These are phyloP conservation scores for Calidris pugnax DNA, from an alignment of 2,113 vertebrate species.

Conservation along the genomic window DNA sequence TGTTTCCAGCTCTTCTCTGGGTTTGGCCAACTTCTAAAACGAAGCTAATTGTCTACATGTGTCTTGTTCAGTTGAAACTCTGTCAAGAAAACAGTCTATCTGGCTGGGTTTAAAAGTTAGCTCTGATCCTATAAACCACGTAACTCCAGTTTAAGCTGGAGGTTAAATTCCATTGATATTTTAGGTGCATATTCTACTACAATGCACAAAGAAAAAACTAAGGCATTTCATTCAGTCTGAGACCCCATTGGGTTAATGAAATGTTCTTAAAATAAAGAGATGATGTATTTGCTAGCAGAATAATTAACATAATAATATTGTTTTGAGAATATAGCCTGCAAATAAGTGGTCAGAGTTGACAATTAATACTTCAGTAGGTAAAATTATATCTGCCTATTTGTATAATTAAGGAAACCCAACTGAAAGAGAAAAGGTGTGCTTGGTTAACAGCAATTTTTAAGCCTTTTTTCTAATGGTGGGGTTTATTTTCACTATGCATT, in stretches of 20 bases:
- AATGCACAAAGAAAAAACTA: neutral
- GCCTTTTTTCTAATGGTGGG: no score
- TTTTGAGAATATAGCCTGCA: neutral
- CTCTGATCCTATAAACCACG: neutral
- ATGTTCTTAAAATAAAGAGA: neutral
- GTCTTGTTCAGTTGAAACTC: conserved; percentile 22
- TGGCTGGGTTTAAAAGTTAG: conserved; percentile 31
- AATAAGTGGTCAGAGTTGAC: neutral
- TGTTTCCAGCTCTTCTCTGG: conserved; percentile 16
- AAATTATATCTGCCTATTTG: neutral
- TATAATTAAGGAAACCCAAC: neutral
- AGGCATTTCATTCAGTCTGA: neutral
- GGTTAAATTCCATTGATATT: conserved; percentile 3
- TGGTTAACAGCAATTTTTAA: neutral
- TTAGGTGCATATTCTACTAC: neutral
- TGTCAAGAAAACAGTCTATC: neutral
- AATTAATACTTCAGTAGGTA: neutral
- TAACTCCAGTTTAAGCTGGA: neutral
- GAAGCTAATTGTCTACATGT: conserved; percentile 60
- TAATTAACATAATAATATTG: neutral
- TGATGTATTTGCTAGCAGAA: neutral
- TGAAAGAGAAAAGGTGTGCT: neutral
- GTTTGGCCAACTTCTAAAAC: conserved; percentile 2
- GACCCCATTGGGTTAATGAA: neutral
- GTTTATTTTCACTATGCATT: neutral